phyloP scores from a whole-genome alignment of 2,113 vertebrate genomes.

The Ptilonorhynchus violaceus region DNA sequence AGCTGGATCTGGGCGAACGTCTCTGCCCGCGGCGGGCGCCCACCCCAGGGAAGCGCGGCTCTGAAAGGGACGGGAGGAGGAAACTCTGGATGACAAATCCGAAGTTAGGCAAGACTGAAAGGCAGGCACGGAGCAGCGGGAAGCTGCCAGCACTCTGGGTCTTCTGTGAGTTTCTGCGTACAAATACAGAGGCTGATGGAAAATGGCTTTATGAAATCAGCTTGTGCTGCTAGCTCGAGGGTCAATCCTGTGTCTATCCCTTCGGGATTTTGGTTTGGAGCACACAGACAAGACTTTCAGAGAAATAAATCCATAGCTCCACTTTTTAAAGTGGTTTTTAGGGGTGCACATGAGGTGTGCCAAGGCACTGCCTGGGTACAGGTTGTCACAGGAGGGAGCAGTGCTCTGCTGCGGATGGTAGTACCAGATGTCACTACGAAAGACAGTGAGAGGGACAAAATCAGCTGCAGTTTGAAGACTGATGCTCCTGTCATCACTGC shows the following conservation, averaged over 20 bases:
- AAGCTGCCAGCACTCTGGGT: neutral
- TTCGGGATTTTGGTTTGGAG: neutral
- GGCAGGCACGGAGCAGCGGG: neutral
- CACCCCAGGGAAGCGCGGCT: neutral
- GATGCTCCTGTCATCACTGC: neutral
- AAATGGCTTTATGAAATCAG: neutral
- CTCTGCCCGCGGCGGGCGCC: neutral
- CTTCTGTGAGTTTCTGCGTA: neutral
- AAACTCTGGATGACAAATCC: neutral
- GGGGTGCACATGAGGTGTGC: too few species aligned
- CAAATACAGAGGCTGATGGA: neutral
- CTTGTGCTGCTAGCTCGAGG: neutral
- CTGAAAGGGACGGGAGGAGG: neutral
- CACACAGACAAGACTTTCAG: accelerated
- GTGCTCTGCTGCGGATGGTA: too few species aligned
- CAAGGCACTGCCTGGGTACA: neutral
- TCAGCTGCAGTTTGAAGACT: neutral
- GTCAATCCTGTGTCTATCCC: neutral
- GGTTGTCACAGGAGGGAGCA: neutral
- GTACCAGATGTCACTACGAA: accelerated
- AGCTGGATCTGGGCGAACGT: neutral
- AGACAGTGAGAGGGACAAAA: neutral
- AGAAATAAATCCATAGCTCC: neutral
- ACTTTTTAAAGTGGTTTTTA: neutral
- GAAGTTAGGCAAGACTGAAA: neutral